These are phyloP conservation scores for Etheostoma perlongum DNA, from an alignment of 2,797 vertebrate genomes.

Conservation along the genomic window DNA sequence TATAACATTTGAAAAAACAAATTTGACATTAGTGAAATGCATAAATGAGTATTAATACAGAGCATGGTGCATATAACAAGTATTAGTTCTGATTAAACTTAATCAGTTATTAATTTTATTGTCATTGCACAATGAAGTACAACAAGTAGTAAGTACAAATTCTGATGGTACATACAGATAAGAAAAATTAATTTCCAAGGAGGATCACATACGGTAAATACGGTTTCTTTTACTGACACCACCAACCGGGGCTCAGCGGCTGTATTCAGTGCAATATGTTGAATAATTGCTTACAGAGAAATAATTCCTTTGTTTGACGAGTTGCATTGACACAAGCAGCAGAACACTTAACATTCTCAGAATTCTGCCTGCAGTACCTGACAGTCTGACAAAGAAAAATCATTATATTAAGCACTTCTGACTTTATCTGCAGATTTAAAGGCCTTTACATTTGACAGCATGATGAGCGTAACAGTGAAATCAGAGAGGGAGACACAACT, in stretches of 20 bases:
- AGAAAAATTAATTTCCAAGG: too few relatives aligned
- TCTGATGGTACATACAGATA: too few relatives aligned
- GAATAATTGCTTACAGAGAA: background rate
- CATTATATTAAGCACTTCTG: background rate
- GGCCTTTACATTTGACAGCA: background rate
- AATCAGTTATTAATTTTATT: too few relatives aligned
- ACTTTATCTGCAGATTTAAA: background rate
- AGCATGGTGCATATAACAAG: too few relatives aligned
- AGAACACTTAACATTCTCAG: slow-evolving; percentile 2
- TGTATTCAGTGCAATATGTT: background rate
- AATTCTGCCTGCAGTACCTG: background rate
- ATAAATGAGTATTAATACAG: too few relatives aligned
- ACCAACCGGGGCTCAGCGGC: background rate
- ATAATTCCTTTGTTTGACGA: background rate
- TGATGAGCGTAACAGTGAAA: background rate
- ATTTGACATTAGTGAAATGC: too few relatives aligned
- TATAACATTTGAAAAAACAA: too few relatives aligned
- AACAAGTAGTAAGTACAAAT: too few relatives aligned
- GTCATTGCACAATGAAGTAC: too few relatives aligned
- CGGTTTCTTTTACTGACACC: background rate
- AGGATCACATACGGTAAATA: too few relatives aligned
- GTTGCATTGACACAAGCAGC: background rate
- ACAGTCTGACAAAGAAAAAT: background rate
- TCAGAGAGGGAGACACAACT: background rate
- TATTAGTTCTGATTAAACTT: too few relatives aligned